Conservation (phyloP, 1,140 invertebrate genomes). For the Hetaerina americana region DNA sequence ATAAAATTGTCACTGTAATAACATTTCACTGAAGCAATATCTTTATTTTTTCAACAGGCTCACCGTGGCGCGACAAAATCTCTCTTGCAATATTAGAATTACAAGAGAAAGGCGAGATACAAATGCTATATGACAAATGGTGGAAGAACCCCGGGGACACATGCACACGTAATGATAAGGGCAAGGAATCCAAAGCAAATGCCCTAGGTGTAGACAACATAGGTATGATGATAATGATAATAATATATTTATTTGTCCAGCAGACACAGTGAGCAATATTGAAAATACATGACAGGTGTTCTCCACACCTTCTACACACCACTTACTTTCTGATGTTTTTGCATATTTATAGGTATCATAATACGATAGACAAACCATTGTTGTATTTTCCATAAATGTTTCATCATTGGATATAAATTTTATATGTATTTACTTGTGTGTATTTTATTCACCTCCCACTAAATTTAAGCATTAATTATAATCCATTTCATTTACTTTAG, state of each 20-base stretch:
- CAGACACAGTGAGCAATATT: no score
- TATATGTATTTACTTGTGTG: no score
- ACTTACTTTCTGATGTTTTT: no score
- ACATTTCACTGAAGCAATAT: not conserved
- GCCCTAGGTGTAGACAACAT: conserved; percentile 81
- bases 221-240: conserved; percentile 35
- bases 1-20: no score
- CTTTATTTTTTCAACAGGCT: conserved; percentile 37
- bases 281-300: not conserved
- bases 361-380: no score
- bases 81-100: conserved; percentile 61
- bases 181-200: conserved; percentile 59
- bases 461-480: no score
- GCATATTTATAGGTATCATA: no score
- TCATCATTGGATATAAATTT: no score
- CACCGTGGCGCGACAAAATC: conserved; percentile 60
- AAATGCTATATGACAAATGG: conserved; percentile 60
- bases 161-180: conserved; percentile 47
- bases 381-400: no score
- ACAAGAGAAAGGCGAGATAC: conserved; percentile 57
- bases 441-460: no score
- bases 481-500: conserved; percentile 24
- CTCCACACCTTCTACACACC: not conserved
- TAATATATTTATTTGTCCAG: no score
- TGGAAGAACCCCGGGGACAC: conserved; percentile 54